Conservation (phyloP, 2,888 invertebrate genomes). For the Amphimallon solstitiale region DNA sequence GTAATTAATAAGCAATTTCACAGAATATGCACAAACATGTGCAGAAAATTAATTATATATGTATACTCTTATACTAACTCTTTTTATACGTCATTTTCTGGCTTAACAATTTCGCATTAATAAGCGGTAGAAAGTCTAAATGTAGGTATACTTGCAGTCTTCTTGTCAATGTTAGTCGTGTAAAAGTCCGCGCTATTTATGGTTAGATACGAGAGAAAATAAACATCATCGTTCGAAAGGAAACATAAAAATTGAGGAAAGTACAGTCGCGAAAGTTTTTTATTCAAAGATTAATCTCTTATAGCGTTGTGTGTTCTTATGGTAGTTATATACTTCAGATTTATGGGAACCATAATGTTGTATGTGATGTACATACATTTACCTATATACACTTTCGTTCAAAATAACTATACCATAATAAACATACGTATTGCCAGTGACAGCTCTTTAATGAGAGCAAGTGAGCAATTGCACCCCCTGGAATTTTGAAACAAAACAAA, state of each 20-base stretch:
- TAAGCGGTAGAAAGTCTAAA: conserved; percentile 15
- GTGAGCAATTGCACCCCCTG: too few species aligned
- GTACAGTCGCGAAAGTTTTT: conserved; percentile 8
- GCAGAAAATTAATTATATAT: not conserved
- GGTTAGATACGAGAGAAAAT: conserved; percentile 15
- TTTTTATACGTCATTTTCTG: not conserved
- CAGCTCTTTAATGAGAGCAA: too few species aligned
- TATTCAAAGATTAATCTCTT: not conserved
- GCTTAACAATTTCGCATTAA: not conserved
- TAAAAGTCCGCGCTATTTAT: conserved; percentile 22
- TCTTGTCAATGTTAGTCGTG: not conserved
- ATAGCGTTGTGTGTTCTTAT: not conserved
- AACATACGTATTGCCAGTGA: too few species aligned
- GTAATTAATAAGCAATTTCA: not conserved
- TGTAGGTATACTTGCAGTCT: not conserved
- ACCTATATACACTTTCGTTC: too few species aligned
- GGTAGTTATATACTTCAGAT: not conserved
- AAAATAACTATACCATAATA: too few species aligned
- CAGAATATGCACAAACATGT: not conserved
- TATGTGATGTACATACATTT: too few species aligned
- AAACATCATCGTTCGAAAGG: conserved; percentile 19
- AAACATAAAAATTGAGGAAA: conserved; percentile 26
- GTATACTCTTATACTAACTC: not conserved
- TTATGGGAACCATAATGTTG: not conserved
- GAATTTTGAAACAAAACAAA: too few species aligned